Base-by-base conservation (phyloP, 30 jellyfish, hydroid and myxozoan genomes). In the Hydractinia echinata region DNA sequence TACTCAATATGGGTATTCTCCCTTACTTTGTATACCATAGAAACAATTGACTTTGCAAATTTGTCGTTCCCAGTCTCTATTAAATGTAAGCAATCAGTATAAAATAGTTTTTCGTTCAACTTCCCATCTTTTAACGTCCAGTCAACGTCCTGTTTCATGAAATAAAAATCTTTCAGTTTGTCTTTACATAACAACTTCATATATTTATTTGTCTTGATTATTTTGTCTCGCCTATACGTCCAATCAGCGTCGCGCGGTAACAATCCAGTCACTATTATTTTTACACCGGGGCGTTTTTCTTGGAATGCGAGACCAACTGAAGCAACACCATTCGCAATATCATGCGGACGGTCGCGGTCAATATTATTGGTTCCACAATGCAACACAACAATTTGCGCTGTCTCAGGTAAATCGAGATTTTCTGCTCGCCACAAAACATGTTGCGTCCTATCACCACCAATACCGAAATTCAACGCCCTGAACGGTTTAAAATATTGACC, bases 401-500 rank as follows among this genome's bases (percentile, higher is more conserved):
- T 88, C 91, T 81, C 48, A 5, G 96, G 95, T 39, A 94, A 81
- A 66, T 83, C 94, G 51, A 94, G 92, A 58, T 94, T 94, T 54
- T 94, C 96, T 6, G 82, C 95, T 19, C 99, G 79, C 99, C 99
- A 94, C 50, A 87, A 83, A 6, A 94, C 97, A 67, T 94, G 96
- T 92, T 94, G 96, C 69, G 95, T 85, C 54, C 96, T 89, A 69
- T 94, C 96, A 13, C 99, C 99, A 10, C 99, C 99, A 54, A 94
- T 88, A 49, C 99, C 99, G 53, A 88, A 81, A 67, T 94, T 94
- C 66, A 94, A 80, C 7, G 92, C 96, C 9, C 87, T 71, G 66
- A 85, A 61, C 73, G 96, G 99, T 48, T 85, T 85, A 67, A 93
- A 93, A 82, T 87, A 87, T 88, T 84, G 87, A 70, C 87, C 61